Percentiles rank a stretch among this genome's conserved stretches.
Evolutionary conservation across 2,888 invertebrate genomes (phyloP).

Genomic region (Agriopis aurantiaria): DNA sequence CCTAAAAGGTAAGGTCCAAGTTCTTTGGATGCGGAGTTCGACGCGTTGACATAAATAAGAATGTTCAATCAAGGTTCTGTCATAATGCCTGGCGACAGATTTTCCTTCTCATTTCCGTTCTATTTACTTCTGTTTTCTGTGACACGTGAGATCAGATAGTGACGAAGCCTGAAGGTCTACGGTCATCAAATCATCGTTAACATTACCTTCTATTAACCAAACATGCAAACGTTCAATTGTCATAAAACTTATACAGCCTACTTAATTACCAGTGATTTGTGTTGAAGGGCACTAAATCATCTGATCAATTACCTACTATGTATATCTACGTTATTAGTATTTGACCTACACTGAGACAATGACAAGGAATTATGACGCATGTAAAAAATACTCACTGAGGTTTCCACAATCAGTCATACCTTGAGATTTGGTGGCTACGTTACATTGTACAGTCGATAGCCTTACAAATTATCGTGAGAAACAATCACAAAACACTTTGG

Average conservation of each 20-base stretch:
- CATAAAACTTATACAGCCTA: neutral
- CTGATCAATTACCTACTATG: slow-evolving; percentile 10
- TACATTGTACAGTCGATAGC: slow-evolving; percentile 17
- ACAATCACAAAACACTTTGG: slow-evolving; percentile 2
- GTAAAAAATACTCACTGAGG: slow-evolving; percentile 25
- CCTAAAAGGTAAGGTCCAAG: too few relatives aligned
- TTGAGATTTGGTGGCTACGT: slow-evolving; percentile 21
- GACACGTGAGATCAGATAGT: too few relatives aligned
- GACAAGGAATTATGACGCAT: slow-evolving; percentile 16
- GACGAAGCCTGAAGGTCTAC: neutral
- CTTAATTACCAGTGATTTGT: slow-evolving; percentile 12
- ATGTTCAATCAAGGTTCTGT: too few relatives aligned
- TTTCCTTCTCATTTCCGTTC: too few relatives aligned
- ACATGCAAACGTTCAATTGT: slow-evolving; percentile 1
- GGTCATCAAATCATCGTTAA: neutral
- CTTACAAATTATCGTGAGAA: slow-evolving; percentile 28
- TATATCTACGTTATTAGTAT: slow-evolving; percentile 9
- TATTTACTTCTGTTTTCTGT: too few relatives aligned
- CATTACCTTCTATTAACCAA: neutral
- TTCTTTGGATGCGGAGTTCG: too few relatives aligned
- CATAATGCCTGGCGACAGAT: too few relatives aligned
- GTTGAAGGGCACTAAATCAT: slow-evolving; percentile 6
- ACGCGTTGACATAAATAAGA: too few relatives aligned
- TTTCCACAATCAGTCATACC: slow-evolving; percentile 20
- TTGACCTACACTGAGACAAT: slow-evolving; percentile 32